Evolutionary conservation across 2,888 invertebrate genomes (phyloP), one percentile per base, ranked within the genome.

Genomic region (Icerya purchasi): DNA sequence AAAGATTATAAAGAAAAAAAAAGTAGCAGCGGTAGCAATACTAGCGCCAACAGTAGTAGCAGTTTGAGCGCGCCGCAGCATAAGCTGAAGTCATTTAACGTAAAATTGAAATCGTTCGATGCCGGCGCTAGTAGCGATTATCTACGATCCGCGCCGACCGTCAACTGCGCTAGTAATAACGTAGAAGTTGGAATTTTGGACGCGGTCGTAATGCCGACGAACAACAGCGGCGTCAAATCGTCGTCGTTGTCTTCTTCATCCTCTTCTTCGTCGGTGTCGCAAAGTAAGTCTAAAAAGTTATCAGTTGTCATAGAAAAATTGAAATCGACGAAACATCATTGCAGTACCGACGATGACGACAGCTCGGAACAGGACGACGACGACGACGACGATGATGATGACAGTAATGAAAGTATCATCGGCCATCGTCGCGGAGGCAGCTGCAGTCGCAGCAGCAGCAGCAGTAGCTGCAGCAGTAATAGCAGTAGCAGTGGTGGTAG

Each of bases 271-370:
- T 2, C 53, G 21, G 64, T 63, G 60, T 60, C 63, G 51, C 64
- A 67, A 54, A 83, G 83, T 66, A 74, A 83, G 54, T 84, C 85
- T 68, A 81, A 83, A 57, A 83, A 82, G 0, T 74, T 88, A n/a
- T 83, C 82, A 63, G 86, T 88, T 18, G 86, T 90, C 14, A 86
- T 91, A 66, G 88, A 90, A 68, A 90, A 90, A 70, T 71, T 91
- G 22, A 85, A 36, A 36, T 36, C 36, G 5, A 36, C 36, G 8
- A 36, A 36, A 36, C 36, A 36, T 36, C 14, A 14, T 36, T 8
- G 8, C 36, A 14, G 14, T 36, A 36, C 8, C 14, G 5, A 5
- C 8, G 36, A 36, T 8, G 36, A 36, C 14, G n/a, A n/a, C n/a
- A n/a, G n/a, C n/a, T n/a, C n/a, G n/a, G n/a, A n/a, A n/a, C n/a